Conservation (phyloP, 2,888 invertebrate genomes). For the Melieria omissa region DNA sequence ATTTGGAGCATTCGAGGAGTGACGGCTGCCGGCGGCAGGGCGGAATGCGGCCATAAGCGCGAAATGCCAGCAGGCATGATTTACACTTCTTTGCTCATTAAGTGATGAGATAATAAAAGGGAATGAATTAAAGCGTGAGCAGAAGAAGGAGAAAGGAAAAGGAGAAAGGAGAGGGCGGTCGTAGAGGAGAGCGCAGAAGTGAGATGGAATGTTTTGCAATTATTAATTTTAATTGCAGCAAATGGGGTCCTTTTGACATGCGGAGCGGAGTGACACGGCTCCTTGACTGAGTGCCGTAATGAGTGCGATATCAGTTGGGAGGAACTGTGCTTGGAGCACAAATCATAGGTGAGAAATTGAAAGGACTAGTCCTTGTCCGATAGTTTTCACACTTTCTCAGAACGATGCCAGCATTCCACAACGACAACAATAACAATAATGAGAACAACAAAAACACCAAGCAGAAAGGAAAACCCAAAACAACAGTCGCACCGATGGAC, state of each 20-base stretch:
- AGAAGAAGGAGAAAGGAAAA: conserved; percentile 39
- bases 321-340: no score
- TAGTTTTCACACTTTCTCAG: no score
- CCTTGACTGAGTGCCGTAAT: no score
- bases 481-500: no score
- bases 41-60: neutral
- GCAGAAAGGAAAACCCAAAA: no score
- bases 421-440: no score
- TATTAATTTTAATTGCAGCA: conserved; percentile 62
- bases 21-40: neutral
- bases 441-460: no score
- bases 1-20: conserved; percentile 16
- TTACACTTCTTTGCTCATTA: conserved; percentile 48
- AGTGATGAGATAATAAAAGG: conserved; percentile 43
- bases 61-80: conserved; percentile 37
- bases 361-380: no score
- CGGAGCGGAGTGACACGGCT: no score
- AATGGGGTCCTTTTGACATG: conserved; percentile 41
- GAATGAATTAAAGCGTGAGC: neutral
- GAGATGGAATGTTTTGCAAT: conserved; percentile 45
- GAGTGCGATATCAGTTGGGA: no score
- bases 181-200: neutral
- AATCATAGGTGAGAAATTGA: no score
- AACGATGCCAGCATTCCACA: no score
- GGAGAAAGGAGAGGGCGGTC: conserved; percentile 22